These are phyloP conservation scores for crab-eating macaque (Macaca fascicularis) DNA, from an alignment of 2,113 vertebrate species.

Conservation along the genomic window T2T-MFA8v1.1 NC_088386.1:95901001-95901500, in stretches of 20 bases:
- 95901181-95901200: neutral
- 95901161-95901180: neutral
- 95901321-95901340: neutral
- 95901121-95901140: neutral
- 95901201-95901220: neutral
- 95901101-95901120: neutral
- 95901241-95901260: neutral
- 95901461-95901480: no score
- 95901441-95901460: neutral
- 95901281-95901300: neutral
- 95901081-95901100: neutral
- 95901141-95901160: neutral
- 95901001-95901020: neutral
- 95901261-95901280: neutral
- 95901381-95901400: neutral
- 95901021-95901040: neutral
- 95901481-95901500: no score
- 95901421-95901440: neutral
- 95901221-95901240: neutral
- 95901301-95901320: neutral
- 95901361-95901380: conserved; percentile 14
- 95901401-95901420: neutral
- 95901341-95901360: neutral
- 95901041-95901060: neutral
- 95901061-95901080: neutral